Evolutionary conservation across 1,140 invertebrate genomes (phyloP).

Genomic region (Euschistus heros): DNA sequence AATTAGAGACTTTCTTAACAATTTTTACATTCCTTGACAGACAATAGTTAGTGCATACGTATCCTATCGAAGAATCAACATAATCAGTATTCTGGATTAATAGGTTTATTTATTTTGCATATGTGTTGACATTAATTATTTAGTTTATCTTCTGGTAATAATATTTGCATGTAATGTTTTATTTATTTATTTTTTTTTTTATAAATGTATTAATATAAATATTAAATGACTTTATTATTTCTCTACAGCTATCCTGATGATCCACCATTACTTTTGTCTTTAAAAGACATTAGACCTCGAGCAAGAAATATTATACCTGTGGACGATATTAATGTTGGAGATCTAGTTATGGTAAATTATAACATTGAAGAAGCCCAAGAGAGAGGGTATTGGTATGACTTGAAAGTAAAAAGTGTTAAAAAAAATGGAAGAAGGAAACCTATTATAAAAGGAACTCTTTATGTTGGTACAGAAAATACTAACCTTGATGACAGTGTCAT

Average conservation of each 20-base stretch:
- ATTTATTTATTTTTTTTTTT: too few species aligned
- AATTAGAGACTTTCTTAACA: too few species aligned
- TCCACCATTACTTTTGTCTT: conserved; percentile 34
- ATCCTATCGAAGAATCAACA: too few species aligned
- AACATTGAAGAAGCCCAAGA: conserved; percentile 58
- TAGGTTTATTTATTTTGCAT: too few species aligned
- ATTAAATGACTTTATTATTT: neutral
- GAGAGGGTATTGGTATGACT: conserved; percentile 66
- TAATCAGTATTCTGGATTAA: too few species aligned
- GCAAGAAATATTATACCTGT: conserved; percentile 44
- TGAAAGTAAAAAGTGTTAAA: conserved; percentile 38
- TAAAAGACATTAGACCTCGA: conserved; percentile 53
- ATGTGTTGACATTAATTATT: neutral
- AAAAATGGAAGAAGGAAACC: conserved; percentile 29
- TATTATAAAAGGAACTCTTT: conserved; percentile 34
- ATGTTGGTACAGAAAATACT: conserved; percentile 32
- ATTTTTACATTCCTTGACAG: too few species aligned
- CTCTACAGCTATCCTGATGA: conserved; percentile 38
- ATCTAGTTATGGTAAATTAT: conserved; percentile 63
- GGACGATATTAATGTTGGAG: conserved; percentile 46
- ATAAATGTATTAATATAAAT: too few species aligned
- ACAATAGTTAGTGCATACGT: too few species aligned
- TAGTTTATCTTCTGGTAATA: neutral
- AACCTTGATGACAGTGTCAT: conserved; percentile 41
- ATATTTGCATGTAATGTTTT: neutral